These are phyloP conservation scores for Regulus satrapa DNA, from an alignment of 2,113 vertebrate genomes.

Conservation along the genomic window DNA sequence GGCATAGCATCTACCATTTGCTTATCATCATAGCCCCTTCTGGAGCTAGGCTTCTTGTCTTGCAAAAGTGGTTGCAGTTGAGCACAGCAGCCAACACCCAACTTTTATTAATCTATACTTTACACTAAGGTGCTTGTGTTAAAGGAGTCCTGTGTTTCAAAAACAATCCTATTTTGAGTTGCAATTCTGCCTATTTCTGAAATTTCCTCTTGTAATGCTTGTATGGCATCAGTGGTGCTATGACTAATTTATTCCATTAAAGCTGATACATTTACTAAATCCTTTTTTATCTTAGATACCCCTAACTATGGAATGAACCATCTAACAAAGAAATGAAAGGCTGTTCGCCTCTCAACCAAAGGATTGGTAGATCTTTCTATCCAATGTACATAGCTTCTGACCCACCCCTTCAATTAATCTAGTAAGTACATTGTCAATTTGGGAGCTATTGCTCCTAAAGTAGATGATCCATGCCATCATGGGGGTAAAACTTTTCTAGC, in stretches of 20 bases:
- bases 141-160: neutral
- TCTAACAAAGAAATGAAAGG: neutral
- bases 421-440: neutral
- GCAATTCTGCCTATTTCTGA: neutral
- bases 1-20: neutral
- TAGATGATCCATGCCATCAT: neutral
- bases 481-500: neutral
- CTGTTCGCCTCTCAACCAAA: neutral
- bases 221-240: neutral
- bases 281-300: neutral
- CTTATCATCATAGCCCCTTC: neutral
- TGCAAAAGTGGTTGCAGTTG: neutral
- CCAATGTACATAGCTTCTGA: neutral
- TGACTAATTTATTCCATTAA: neutral
- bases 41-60: neutral
- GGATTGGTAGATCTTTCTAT: neutral
- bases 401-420: neutral
- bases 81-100: neutral
- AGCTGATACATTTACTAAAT: neutral
- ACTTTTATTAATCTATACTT: neutral
- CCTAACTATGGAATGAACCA: neutral
- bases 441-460: neutral
- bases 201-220: neutral
- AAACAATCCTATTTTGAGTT: neutral
- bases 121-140: neutral